Percentiles rank a stretch among this genome's conserved stretches.
phyloP scores from a whole-genome alignment of 2,888 invertebrate species.

The Clunio marinus region DNA sequence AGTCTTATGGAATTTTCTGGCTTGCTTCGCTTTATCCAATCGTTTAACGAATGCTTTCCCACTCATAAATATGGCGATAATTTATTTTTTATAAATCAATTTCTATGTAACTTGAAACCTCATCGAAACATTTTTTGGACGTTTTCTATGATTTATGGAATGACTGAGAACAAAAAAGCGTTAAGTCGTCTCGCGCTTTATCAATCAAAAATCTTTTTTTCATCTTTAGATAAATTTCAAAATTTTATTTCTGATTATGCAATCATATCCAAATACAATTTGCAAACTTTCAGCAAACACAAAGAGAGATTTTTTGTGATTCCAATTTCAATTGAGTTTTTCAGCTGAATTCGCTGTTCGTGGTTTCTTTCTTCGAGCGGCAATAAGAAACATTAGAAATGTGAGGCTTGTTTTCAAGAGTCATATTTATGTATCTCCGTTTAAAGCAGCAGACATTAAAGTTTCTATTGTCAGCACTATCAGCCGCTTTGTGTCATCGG shows the following conservation, averaged over 20 bases:
- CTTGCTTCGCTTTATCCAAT: not conserved
- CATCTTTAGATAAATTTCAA: too few relatives aligned
- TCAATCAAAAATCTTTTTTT: constrained; percentile 10
- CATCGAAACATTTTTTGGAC: not conserved
- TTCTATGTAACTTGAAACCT: not conserved
- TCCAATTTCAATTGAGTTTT: not conserved
- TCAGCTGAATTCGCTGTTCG: not conserved
- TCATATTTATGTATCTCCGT: too few relatives aligned
- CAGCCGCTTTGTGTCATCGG: constrained; percentile 5
- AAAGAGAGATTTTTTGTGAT: not conserved
- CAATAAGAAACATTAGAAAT: constrained; percentile 18
- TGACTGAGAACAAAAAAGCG: not conserved
- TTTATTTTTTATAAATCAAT: constrained; percentile 8
- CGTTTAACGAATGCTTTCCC: constrained; percentile 8
- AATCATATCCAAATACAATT: too few relatives aligned
- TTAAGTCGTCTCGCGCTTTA: too few relatives aligned
- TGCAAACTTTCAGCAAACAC: not conserved
- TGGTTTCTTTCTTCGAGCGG: too few relatives aligned
- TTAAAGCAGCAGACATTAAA: not conserved
- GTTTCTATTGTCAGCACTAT: constrained; percentile 5
- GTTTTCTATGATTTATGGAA: constrained; percentile 7
- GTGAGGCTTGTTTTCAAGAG: not conserved
- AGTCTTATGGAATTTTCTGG: too few relatives aligned
- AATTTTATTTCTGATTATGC: not conserved
- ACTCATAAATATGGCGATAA: constrained; percentile 19